Evolutionary conservation across 37 sponge, comb jelly and placozoan species (phyloP).

Genomic region (Tethya wilhelma): DNA sequence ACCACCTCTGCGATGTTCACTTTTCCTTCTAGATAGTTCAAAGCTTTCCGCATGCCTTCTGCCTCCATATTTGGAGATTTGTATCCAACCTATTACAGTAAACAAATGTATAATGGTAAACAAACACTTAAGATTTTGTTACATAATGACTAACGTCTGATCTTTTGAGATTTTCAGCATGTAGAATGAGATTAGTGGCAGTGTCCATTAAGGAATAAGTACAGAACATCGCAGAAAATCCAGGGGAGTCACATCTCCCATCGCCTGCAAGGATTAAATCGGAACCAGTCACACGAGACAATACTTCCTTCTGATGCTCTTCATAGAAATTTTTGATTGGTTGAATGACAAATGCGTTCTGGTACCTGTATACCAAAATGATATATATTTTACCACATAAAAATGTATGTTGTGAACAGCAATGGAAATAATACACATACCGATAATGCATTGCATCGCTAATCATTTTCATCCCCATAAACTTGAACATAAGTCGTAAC

Average conservation of each 20-base stretch:
- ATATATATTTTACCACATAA: neutral
- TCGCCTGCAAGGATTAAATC: constrained; percentile 4
- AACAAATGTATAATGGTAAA: neutral
- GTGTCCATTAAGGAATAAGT: constrained; percentile 23
- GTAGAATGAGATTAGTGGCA: constrained; percentile 5
- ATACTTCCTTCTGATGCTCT: neutral
- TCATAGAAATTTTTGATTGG: neutral
- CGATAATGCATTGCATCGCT: neutral
- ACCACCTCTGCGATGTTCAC: neutral
- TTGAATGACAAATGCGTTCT: constrained; percentile 1
- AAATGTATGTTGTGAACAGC: no score
- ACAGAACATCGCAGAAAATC: constrained; percentile 2
- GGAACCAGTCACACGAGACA: neutral
- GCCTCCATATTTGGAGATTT: neutral
- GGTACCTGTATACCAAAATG: neutral
- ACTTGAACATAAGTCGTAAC: neutral
- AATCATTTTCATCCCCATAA: neutral
- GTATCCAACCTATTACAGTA: neutral
- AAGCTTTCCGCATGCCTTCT: neutral
- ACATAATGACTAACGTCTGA: neutral
- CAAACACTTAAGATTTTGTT: neutral
- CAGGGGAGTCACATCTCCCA: constrained; percentile 22
- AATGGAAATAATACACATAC: no score
- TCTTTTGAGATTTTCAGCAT: neutral
- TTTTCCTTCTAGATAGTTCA: neutral